Evolutionary conservation across 2,888 invertebrate genomes (phyloP), one percentile per base, ranked within the genome.

Genomic region (Lithophane leautieri): DNA sequence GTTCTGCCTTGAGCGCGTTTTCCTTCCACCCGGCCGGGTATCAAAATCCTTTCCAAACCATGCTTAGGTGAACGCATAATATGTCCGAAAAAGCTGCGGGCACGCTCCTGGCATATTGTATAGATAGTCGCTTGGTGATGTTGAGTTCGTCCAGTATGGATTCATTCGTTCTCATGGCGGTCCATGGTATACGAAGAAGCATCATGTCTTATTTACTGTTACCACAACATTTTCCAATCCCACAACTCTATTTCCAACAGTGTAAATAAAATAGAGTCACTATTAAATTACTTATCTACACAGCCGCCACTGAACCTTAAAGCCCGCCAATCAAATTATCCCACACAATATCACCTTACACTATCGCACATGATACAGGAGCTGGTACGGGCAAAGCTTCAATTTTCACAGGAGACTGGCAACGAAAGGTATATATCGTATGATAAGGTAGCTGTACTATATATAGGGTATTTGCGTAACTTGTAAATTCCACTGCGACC

Each of bases 271-370:
- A 79, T 70, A 79, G 22, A 66, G 14, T 19, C n/a, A 44, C 56
- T 66, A 82, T 70, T 76, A 34, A 82, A 70, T 74, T 74, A 80
- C 61, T 34, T 42, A 81, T 58, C 50, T 44, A 54, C 58, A 50
- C 54, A 62, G 8, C 42, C 60, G 22, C 50, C 44, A 58, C 58
- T 77, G 58, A 62, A 67, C 19, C 19, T 40, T n/a, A 70, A 60
- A 54, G 54, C 54, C 66, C 34, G 28, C 66, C 73, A 83, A 79
- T 70, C 70, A 79, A 83, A 79, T 80, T 79, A 75, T 69, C 80
- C 81, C 70, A 75, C 75, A 62, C 22, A 52, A 75, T 79, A 79
- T 92, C 90, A 90, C 82, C 86, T 89, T 88, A 87, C 80, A 80
- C 69, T 50, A 74, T n/a, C 54, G n/a, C 60, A 60, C 71, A 79